These are phyloP conservation scores for Limenitis camilla DNA, from an alignment of 2,888 invertebrate genomes.

Conservation along the genomic window DNA sequence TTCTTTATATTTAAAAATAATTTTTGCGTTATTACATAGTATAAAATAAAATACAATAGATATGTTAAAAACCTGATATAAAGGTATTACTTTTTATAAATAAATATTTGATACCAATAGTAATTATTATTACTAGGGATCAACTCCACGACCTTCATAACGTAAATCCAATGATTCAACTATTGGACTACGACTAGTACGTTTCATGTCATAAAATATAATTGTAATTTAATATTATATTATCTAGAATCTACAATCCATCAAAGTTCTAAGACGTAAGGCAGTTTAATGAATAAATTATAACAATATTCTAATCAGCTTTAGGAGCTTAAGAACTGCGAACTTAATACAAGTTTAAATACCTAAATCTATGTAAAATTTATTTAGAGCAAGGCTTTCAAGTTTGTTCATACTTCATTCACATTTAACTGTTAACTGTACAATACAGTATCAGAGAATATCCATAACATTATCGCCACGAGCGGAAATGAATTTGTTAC, in stretches of 20 bases:
- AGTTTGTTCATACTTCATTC: background rate
- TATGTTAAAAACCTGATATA: too few relatives aligned
- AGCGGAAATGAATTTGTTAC: slow-evolving; percentile 8
- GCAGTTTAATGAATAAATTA: slow-evolving; percentile 4
- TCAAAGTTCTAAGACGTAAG: background rate
- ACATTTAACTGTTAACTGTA: background rate
- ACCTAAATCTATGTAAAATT: background rate
- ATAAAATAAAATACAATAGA: too few relatives aligned
- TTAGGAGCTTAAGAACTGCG: background rate
- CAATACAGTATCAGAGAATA: background rate
- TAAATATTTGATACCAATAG: too few relatives aligned
- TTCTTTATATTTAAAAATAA: too few relatives aligned
- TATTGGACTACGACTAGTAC: too few relatives aligned
- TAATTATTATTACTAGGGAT: too few relatives aligned
- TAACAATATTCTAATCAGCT: background rate
- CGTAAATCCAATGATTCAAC: too few relatives aligned
- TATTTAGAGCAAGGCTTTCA: slow-evolving; percentile 4
- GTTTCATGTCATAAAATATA: too few relatives aligned
- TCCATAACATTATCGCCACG: background rate
- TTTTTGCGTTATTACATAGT: too few relatives aligned
- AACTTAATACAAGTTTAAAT: background rate
- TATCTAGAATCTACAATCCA: background rate
- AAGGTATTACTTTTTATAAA: too few relatives aligned
- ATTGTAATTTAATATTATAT: too few relatives aligned
- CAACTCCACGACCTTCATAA: too few relatives aligned